Percentiles rank a stretch among this genome's conserved stretches.
These are phyloP conservation scores for Brachypalpus laphriformis DNA, from an alignment of 2,888 invertebrate genomes.

Conservation along the genomic window DNA sequence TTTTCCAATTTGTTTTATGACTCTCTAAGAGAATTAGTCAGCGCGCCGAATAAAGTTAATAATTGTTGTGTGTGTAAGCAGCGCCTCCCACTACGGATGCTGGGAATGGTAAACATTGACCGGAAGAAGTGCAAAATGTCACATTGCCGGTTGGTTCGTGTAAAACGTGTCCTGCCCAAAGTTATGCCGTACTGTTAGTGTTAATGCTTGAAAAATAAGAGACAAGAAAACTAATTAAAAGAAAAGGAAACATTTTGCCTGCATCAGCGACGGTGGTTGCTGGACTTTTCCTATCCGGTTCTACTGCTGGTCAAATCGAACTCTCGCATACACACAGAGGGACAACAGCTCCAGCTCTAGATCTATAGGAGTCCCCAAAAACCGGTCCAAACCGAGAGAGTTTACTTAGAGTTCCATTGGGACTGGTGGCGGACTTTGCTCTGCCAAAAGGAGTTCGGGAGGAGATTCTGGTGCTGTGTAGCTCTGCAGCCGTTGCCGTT, in stretches of 20 bases:
- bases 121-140: slow-evolving; percentile 1
- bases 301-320: slow-evolving; percentile 65
- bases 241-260: slow-evolving; percentile 60
- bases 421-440: slow-evolving; percentile 40
- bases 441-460: slow-evolving; percentile 67
- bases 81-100: background rate
- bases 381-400: slow-evolving; percentile 65
- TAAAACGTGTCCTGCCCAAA: slow-evolving; percentile 25
- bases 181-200: slow-evolving; percentile 30
- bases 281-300: slow-evolving; percentile 71
- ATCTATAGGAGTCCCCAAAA: slow-evolving; percentile 70
- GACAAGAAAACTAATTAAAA: slow-evolving; percentile 63
- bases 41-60: slow-evolving; percentile 9
- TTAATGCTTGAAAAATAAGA: slow-evolving; percentile 18
- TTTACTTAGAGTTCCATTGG: slow-evolving; percentile 63
- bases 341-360: slow-evolving; percentile 22
- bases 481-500: slow-evolving; percentile 32
- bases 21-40: background rate
- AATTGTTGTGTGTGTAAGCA: slow-evolving; percentile 17
- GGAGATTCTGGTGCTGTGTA: slow-evolving; percentile 47
- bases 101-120: slow-evolving; percentile 41
- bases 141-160: background rate
- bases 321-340: slow-evolving; percentile 27
- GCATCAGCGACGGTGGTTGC: slow-evolving; percentile 28
- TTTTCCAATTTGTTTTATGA: background rate